Evolutionary conservation across 2,888 invertebrate genomes (phyloP).

Genomic region (Cenopis cana): DNA sequence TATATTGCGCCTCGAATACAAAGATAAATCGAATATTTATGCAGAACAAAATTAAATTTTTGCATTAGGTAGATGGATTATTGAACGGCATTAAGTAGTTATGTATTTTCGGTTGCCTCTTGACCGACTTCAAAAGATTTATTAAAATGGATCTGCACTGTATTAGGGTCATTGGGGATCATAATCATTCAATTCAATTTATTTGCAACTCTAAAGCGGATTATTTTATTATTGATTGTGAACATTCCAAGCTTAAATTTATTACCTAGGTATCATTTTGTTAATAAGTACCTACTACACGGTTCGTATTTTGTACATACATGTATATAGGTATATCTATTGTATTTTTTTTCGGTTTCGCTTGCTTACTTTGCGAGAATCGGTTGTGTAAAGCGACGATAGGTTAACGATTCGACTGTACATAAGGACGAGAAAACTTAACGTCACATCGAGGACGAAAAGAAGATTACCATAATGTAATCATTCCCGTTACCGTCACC

Average conservation of each 20-base stretch:
- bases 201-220: neutral
- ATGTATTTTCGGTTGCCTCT: slow-evolving; percentile 38
- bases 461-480: no score
- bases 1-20: neutral
- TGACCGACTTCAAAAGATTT: slow-evolving; percentile 42
- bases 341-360: no score
- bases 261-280: no score
- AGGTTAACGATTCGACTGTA: no score
- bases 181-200: slow-evolving; percentile 11
- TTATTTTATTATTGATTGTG: neutral
- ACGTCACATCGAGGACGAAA: no score
- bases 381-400: no score
- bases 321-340: no score
- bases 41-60: neutral
- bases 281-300: no score
- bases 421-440: no score
- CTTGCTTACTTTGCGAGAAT: no score
- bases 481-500: no score
- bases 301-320: no score
- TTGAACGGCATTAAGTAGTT: slow-evolving; percentile 28
- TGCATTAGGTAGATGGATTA: slow-evolving; percentile 10
- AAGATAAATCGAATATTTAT: neutral
- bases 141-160: slow-evolving; percentile 32
- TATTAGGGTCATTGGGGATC: slow-evolving; percentile 14
- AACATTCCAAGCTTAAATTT: neutral